phyloP scores from a whole-genome alignment of 1,140 invertebrate genomes.

The Ostrea denselamellosa region DNA sequence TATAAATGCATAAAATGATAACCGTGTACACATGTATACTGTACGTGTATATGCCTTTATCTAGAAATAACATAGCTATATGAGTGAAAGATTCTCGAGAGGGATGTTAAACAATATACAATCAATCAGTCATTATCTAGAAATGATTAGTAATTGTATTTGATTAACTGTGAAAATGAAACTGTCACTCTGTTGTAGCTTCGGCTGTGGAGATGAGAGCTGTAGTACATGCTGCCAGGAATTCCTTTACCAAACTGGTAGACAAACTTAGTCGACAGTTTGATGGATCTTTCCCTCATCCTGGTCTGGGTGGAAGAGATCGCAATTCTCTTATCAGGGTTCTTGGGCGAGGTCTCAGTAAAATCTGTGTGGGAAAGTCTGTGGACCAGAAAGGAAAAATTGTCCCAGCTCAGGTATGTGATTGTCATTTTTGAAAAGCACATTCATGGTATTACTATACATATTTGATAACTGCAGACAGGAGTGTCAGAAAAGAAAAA shows the following conservation, averaged over 20 bases:
- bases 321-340: conserved; percentile 66
- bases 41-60: too few species aligned
- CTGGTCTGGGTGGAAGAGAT: conserved; percentile 63
- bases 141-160: not conserved
- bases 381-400: conserved; percentile 61
- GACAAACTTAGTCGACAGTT: conserved; percentile 69
- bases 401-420: conserved; percentile 62
- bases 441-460: not conserved
- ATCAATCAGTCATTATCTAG: not conserved
- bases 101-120: not conserved
- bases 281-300: conserved; percentile 59
- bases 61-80: too few species aligned
- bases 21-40: too few species aligned
- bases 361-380: conserved; percentile 52
- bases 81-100: not conserved
- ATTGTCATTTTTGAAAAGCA: not conserved
- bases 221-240: conserved; percentile 70
- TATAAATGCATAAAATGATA: not conserved
- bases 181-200: not conserved
- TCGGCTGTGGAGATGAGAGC: conserved; percentile 64
- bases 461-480: too few species aligned
- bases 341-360: conserved; percentile 64
- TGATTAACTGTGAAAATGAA: not conserved
- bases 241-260: conserved; percentile 70
- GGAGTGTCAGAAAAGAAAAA: too few species aligned